phyloP scores from a whole-genome alignment of 1,140 invertebrate species.

The Ephestia elutella region DNA sequence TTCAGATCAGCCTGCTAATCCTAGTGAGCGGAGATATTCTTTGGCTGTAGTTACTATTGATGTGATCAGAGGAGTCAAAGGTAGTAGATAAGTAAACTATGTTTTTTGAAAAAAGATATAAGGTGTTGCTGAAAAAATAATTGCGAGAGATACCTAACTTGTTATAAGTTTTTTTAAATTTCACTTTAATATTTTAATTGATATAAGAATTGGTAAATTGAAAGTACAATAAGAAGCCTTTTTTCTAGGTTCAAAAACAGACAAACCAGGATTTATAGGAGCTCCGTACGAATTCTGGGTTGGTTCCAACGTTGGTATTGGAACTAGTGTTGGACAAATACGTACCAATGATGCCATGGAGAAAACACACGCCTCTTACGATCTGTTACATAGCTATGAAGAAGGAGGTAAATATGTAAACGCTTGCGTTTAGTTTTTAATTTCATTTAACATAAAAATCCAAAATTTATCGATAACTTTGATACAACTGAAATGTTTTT shows the following conservation, averaged over 20 bases:
- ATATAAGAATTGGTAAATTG: too few species aligned
- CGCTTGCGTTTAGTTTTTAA: too few species aligned
- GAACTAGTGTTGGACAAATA: constrained; percentile 91
- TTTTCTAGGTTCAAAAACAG: constrained; percentile 64
- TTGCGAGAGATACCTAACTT: too few species aligned
- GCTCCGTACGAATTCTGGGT: constrained; percentile 94
- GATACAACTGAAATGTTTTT: too few species aligned
- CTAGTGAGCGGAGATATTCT: constrained; percentile 85
- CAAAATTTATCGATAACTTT: too few species aligned
- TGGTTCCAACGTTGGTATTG: constrained; percentile 85
- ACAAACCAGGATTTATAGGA: constrained; percentile 87
- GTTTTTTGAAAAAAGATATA: neutral
- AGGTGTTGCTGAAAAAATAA: too few species aligned
- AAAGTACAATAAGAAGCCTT: constrained; percentile 15
- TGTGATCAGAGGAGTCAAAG: constrained; percentile 75
- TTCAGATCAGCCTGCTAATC: constrained; percentile 86
- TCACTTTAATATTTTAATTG: too few species aligned
- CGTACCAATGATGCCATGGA: constrained; percentile 82
- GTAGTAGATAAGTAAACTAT: constrained; percentile 31
- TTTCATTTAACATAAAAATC: too few species aligned
- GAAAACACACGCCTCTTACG: constrained; percentile 81
- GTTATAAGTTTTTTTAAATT: too few species aligned
- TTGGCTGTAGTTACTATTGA: constrained; percentile 88
- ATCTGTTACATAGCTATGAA: constrained; percentile 86
- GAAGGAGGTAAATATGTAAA: constrained; percentile 89